A percentile compares a stretch with the other conserved stretches of the same genome.
These are phyloP conservation scores for Leptopilina clavipes DNA, from an alignment of 1,140 invertebrate genomes.

Conservation along the genomic window DNA sequence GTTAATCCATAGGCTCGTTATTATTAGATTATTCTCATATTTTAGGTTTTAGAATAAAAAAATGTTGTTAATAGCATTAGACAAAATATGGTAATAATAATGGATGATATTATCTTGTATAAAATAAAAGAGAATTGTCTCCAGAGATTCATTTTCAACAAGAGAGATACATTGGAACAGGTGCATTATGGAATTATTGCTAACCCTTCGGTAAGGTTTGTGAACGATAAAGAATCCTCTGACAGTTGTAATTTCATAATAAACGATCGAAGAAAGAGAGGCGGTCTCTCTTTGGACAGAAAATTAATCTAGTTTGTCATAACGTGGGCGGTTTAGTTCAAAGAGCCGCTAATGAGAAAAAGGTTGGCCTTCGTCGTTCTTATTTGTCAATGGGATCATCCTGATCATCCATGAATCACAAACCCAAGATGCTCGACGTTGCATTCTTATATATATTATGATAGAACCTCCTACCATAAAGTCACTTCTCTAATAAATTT, in stretches of 20 bases:
- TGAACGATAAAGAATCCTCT: constrained; percentile 57
- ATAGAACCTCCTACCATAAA: constrained; percentile 42
- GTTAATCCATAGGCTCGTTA: too few species aligned
- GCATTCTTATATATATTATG: constrained; percentile 13
- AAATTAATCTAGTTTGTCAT: constrained; percentile 77
- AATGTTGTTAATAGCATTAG: too few species aligned
- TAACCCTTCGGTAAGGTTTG: constrained; percentile 38
- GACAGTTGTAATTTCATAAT: constrained; percentile 74
- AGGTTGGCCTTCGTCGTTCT: constrained; percentile 68
- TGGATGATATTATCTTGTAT: too few species aligned
- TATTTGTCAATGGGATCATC: constrained; percentile 73
- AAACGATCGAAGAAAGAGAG: constrained; percentile 68
- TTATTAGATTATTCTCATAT: too few species aligned
- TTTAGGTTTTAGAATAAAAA: too few species aligned
- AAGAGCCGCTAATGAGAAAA: constrained; percentile 76
- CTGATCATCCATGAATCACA: constrained; percentile 68
- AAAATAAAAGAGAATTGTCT: not conserved
- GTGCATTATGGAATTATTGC: constrained; percentile 55
- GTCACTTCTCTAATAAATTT: constrained; percentile 5
- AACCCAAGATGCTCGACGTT: constrained; percentile 34
- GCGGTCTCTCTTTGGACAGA: constrained; percentile 64
- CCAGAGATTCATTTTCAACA: not conserved
- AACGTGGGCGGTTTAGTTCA: constrained; percentile 74
- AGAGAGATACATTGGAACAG: constrained; percentile 41
- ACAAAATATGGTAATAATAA: too few species aligned